These are phyloP conservation scores for Dorcus parallelipipedus DNA, from an alignment of 2,888 invertebrate genomes.

Conservation along the genomic window DNA sequence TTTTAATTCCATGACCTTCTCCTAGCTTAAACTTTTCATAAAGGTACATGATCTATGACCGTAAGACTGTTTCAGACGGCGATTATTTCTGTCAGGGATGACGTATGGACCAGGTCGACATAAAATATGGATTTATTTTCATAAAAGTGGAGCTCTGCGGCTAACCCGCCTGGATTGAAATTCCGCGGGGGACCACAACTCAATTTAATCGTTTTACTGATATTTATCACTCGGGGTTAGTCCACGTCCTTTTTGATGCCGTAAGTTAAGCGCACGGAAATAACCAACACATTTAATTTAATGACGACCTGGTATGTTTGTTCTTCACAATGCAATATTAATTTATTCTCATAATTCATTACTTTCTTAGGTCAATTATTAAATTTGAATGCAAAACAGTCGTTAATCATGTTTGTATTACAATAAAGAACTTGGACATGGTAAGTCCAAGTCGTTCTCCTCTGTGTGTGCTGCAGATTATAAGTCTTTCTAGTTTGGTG, in stretches of 20 bases:
- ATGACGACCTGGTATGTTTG: background rate
- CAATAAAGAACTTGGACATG: too few species aligned
- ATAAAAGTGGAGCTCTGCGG: background rate
- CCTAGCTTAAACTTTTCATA: too few species aligned
- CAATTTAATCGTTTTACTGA: slow-evolving; percentile 4
- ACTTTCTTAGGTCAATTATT: too few species aligned
- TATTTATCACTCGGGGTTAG: slow-evolving; percentile 2
- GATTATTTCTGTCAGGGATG: background rate
- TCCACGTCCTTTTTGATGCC: background rate
- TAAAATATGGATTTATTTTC: slow-evolving; percentile 1
- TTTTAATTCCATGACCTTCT: too few species aligned
- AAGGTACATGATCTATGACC: too few species aligned
- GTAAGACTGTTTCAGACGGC: too few species aligned
- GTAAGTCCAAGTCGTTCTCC: too few species aligned
- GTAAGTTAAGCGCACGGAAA: background rate
- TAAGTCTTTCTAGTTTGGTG: too few species aligned
- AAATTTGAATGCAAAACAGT: background rate
- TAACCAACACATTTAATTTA: background rate
- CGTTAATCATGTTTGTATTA: too few species aligned
- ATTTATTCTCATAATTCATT: too few species aligned
- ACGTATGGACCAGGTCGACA: background rate
- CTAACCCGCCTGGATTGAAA: slow-evolving; percentile 5
- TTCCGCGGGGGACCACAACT: slow-evolving; percentile 1
- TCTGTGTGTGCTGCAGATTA: too few species aligned
- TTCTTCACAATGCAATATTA: too few species aligned